Conservation (phyloP, 2,113 vertebrate genomes). For the Cisticola juncidis region DNA sequence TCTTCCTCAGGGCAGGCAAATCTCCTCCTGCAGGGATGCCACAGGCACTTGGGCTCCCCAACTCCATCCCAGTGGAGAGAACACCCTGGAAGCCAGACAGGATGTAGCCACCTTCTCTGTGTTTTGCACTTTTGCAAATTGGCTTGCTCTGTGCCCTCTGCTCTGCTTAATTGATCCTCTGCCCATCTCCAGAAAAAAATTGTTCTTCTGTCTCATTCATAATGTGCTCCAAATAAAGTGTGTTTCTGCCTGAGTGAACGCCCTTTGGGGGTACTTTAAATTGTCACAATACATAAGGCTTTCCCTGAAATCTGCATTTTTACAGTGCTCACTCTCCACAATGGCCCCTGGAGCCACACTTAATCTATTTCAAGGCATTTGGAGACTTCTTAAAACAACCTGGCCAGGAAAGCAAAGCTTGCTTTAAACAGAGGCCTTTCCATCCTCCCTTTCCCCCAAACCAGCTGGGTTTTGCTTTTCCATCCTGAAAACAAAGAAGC, state of each 20-base stretch:
- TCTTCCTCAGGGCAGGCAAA: not conserved
- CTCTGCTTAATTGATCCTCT: not conserved
- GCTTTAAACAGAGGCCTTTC: not conserved
- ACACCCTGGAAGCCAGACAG: not conserved
- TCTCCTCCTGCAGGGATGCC: not conserved
- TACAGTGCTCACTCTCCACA: not conserved
- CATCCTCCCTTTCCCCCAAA: not conserved
- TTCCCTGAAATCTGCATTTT: constrained; percentile 1
- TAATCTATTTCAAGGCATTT: not conserved
- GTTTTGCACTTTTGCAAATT: not conserved
- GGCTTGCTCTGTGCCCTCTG: not conserved
- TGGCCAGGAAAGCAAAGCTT: not conserved
- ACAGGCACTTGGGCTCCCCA: not conserved
- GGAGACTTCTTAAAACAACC: not conserved
- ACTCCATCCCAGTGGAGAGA: accelerated
- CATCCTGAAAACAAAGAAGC: not conserved
- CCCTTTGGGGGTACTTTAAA: not conserved
- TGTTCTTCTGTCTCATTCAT: not conserved
- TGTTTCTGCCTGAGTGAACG: not conserved
- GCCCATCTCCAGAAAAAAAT: not conserved
- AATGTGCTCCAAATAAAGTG: not conserved
- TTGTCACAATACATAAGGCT: constrained; percentile 18
- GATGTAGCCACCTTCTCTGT: not conserved
- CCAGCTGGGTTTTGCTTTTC: not conserved
- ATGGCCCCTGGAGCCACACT: constrained; percentile 11